Evolutionary conservation across 2,113 vertebrate species (phyloP), one percentile per base, ranked within the genome.

Genomic region (Malaclemys terrapin): DNA sequence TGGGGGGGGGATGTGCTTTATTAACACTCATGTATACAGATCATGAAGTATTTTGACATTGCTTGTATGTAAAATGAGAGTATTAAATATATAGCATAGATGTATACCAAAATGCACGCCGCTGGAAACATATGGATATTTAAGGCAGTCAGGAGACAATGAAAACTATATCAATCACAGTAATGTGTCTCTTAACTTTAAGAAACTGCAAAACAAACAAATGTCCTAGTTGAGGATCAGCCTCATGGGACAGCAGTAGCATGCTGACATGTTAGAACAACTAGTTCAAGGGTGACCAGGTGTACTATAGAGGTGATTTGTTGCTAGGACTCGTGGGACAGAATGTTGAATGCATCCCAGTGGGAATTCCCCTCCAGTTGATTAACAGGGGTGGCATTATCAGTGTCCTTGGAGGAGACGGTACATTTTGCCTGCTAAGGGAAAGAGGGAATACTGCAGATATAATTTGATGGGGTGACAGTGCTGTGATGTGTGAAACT

Each of bases 401-500:
- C 42, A 93, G 57, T 1, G 6, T 47, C 69, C 88, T 82, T 96
- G 76, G 59, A 96, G n/a, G 27, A 93, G 80, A 85, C 17, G 24
- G 54, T 38, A 82, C 3, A 54, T 93, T 96, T 96, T 93, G 10
- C 54, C 54, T 22, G 9, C 65, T 93, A 16, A 88, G 31, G 24
- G 84, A 92, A 97, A 87, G n/a, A 8, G 1, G 5, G 14, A 91
- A 89, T 91, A 80, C 82, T 82, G 50, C 87, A 94, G n/a, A 78
- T 93, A 95, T 27, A 94, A 79, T 95, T 10, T 80, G 25, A 93
- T 76, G 24, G 3, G 5, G 45, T 89, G 54, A 86, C 49, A 81
- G 49, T 54, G 22, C 13, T 95, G 10, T 85, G 89, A 87, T 82
- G 24, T 92, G 57, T 95, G 85, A 94, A 95, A 96, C 75, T 12